A percentile compares a stretch with the other conserved stretches of the same genome.
Evolutionary conservation across 2,888 invertebrate species (phyloP).

Genomic region (Ametastegia equiseti): DNA sequence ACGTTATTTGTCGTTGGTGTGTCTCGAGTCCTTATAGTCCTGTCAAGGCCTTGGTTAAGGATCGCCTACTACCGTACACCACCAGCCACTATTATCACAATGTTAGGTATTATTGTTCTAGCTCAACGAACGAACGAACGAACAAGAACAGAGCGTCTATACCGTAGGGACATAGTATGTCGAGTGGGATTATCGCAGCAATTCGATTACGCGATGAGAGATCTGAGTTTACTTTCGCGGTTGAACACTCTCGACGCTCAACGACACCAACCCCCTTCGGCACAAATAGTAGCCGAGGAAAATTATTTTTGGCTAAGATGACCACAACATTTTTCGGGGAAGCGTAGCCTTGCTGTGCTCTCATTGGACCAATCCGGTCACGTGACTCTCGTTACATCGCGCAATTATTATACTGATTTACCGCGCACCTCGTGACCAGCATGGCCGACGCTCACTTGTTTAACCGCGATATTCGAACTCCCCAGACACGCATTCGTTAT

Average conservation of each 20-base stretch:
- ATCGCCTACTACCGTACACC: not conserved
- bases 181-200: not conserved
- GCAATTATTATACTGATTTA: slow-evolving; percentile 10
- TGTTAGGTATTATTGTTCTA: not conserved
- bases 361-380: slow-evolving; percentile 57
- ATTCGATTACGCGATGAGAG: not conserved
- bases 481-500: too few species aligned
- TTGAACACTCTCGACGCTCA: too few species aligned
- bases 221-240: slow-evolving; percentile 11
- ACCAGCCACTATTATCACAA: too few species aligned
- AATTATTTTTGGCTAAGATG: slow-evolving; percentile 62
- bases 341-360: slow-evolving; percentile 57
- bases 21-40: not conserved
- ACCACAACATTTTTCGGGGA: slow-evolving; percentile 61
- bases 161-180: not conserved
- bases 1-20: not conserved
- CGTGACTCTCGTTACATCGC: slow-evolving; percentile 46
- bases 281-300: slow-evolving; percentile 48
- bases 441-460: slow-evolving; percentile 23
- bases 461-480: not conserved
- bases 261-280: slow-evolving; percentile 42
- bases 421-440: slow-evolving; percentile 33
- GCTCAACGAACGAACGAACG: too few species aligned
- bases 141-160: not conserved
- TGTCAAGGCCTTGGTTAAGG: slow-evolving; percentile 32